A percentile compares a stretch with the other conserved stretches of the same genome.
These are phyloP conservation scores for Sylvietta virens DNA, from an alignment of 2,113 vertebrate species.

Conservation along the genomic window DNA sequence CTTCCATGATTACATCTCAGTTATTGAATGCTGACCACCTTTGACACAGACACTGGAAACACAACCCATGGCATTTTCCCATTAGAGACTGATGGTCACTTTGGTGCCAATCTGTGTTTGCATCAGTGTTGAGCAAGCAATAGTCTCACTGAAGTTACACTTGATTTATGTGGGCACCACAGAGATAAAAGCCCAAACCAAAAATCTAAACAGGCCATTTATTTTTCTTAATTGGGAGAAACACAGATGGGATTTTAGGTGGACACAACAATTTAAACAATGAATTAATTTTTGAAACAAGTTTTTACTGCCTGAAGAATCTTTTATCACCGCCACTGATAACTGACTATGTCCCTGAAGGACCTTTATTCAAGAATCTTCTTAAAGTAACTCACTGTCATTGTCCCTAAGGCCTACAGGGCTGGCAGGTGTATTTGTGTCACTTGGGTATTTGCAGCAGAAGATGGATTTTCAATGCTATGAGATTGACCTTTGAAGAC, in stretches of 20 bases:
- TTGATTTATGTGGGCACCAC: background rate
- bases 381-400: background rate
- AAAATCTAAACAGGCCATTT: background rate
- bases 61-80: background rate
- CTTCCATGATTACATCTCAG: background rate
- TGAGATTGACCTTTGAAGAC: background rate
- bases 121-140: background rate
- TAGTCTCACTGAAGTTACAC: background rate
- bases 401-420: background rate
- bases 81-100: background rate
- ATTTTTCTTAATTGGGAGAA: background rate
- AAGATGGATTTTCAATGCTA: background rate
- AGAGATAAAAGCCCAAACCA: background rate
- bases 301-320: background rate
- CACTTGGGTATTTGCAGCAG: background rate
- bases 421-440: background rate
- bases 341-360: background rate
- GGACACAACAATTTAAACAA: background rate
- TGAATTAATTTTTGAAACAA: background rate
- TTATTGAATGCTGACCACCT: background rate
- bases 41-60: background rate
- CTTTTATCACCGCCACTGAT: background rate
- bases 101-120: background rate
- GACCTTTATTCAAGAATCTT: background rate
- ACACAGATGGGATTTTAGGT: background rate